Base-by-base conservation (phyloP, 2,888 invertebrate species). In the Himalopsyche anomala region DNA sequence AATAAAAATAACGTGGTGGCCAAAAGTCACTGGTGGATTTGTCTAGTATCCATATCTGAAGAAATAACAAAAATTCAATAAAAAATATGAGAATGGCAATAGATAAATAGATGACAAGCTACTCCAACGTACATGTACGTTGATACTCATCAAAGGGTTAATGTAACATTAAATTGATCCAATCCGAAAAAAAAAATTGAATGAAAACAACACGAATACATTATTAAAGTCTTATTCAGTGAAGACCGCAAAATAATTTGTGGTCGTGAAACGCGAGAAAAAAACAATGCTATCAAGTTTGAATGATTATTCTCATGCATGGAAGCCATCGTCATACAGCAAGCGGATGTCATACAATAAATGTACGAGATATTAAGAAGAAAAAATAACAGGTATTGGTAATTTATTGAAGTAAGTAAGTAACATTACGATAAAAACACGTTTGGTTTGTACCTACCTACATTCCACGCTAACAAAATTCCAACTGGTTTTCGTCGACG, bases 321-420 rank as follows among this genome's bases (percentile, higher is more conserved):
- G 74, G 74, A 36, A 74, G 74, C 36, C 15, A 74, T 38, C 74
- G 38, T 28, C 28, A 28, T 28, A 28, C 28, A 74, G 38, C 38
- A 74, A 74, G 74, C 74, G 74, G 74, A 74, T 74, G 74, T 74
- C 74, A 74, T 74, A 74, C 36, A 74, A 74, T 74, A 74, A 28
- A 74, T 74, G 74, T 74, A 74, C 12, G 74, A 74, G 74, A 74
- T 74, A 74, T 74, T 74, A 38, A 36, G 74, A 74, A 74, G 38
- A 74, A 74, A 74, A 74, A 74, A 74, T 74, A 74, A 74, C 74
- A 74, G 74, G 74, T 74, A 74, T 74, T 74, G 15, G 38, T 74
- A 74, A 74, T 74, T 74, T 74, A 74, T 74, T 74, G 74, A 74
- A 74, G 74, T 74, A 74, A 74, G 74, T 74, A 69, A 69, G 69